Base-by-base conservation (phyloP, 2,113 vertebrate genomes). In the Ammospiza nelsoni region DNA sequence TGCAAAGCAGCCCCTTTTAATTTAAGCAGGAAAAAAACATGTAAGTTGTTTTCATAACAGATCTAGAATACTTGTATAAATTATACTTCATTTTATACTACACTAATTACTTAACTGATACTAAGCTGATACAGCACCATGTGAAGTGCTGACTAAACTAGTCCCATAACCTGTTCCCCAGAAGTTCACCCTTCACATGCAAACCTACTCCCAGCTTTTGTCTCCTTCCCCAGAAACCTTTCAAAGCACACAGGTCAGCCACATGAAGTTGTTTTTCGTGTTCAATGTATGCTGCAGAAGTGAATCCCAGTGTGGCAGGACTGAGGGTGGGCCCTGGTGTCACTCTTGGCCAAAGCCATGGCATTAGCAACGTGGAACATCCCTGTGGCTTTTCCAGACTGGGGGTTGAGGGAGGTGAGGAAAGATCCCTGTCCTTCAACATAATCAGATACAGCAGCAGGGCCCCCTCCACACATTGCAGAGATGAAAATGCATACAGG, bases 351-450 rank as follows among this genome's bases (percentile, higher is more conserved):
- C 27, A 39, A 61, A 87, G 46, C 21, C 39, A 57, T 0, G 0
- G 13, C 68, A 33, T 73, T 41, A 91, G 28, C 35, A 65, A 24
- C 0, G 0, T 0, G 0, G 24, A 44, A 2, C 11, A 46, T 14
- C 19, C 33, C 11, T 49, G 59, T 37, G 21, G 31, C 37, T 81
- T 81, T 54, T 61, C 39, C 25, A 61, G 6, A 22, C 19, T 20
- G 8, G 3, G 19, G 7, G 2, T 5, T 27, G 22, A 29, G 22
- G 11, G 14, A 31, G 18, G 27, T 33, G 44, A 51, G 37, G 43
- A 58, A 74, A 52, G 23, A 66, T 16, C 31, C 9, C 6, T 15
- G 27, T 37, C 2, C 27, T 81, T 52, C 61, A 74, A 24, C 52
- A 28, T 18, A 33, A 66, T 35, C 51, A 66, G 22, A 51, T 12